Evolutionary conservation across 1,140 invertebrate genomes (phyloP), one percentile per base, ranked within the genome.

Genomic region (Orchestia grillus): DNA sequence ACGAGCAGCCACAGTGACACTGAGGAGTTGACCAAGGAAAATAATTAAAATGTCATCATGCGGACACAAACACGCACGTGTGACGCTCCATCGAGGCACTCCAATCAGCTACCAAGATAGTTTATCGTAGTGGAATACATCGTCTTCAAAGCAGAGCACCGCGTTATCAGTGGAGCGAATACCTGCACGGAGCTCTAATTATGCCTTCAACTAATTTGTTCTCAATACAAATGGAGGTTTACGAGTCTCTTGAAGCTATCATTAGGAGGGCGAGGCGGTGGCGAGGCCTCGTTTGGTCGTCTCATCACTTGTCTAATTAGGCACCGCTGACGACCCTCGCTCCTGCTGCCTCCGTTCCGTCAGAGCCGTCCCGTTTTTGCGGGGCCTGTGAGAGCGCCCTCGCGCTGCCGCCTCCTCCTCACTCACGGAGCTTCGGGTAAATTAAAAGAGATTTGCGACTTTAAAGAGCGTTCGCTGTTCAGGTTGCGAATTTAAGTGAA

Each of bases 171-270:
- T 41, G 41, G 43, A 44, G 92, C 92, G 44, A 47, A 94, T 94
- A 94, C 92, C 43, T 47, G 92, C 43, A 44, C 44, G 92, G 45
- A 94, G 44, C 92, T 47, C 92, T 94, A 94, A 94, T 94, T 94
- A 94, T 94, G 92, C 92, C 92, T 94, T 94, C 92, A 94, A 47
- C 92, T 94, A 94, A 94, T 94, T 94, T 94, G 92, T 94, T 94
- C 92, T 45, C 92, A 94, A 94, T 94, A 94, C 92, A 94, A 94
- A 94, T 94, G 92, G 92, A 94, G 92, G 92, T 94, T 94, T 94
- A 94, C 92, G 92, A 94, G 92, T 45, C 92, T 94, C 92, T 94
- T 94, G 92, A 94, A 94, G 92, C 92, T 94, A 94, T 94, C 92
- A 94, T 94, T 94, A 94, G 92, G 41, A 45, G 44, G 44, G 92